Base-by-base conservation (phyloP, 1,140 invertebrate species). In the Papilio polyxenes region DNA sequence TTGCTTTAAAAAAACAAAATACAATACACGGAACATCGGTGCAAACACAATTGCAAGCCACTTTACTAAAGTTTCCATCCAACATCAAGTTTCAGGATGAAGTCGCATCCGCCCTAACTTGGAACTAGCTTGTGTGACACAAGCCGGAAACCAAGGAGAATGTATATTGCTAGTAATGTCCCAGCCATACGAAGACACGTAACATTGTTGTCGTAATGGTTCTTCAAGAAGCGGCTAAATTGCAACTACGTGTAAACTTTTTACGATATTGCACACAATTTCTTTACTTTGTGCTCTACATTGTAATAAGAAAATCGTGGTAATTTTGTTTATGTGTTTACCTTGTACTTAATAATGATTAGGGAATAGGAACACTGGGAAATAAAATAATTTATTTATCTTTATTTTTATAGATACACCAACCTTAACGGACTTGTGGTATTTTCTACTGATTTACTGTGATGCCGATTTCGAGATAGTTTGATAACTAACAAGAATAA, bases 81-180 rank as follows among this genome's bases (percentile, higher is more conserved):
- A 37, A 20, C n/a, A 11, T 77, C 40, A 87, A 90, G 85, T 89
- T 91, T 83, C 74, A 75, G n/a, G 44, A 75, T 75, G 44, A 49
- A 75, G 74, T 49, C 74, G 44, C 17, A 75, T 75, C 74, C 44
- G n/a, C 17, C 40, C 44, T 23, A n/a, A 48, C 74, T 75, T 10
- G 44, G n/a, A 75, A 40, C 44, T 17, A n/a, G 31, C 31, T 72
- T 11, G 65, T 37, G 65, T 72, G 65, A 72, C 31, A 72, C 65
- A 37, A 69, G 62, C 59, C 59, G 62, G 62, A 69, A 72, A 72
- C 65, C 65, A 72, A 72, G 31, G 31, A 37, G 65, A 72, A 72
- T 72, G 65, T 72, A 72, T 72, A 72, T 72, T 40, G 65, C 65
- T 37, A 40, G 65, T 72, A 72, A 72, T 72, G 13, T 31, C 23